These are phyloP conservation scores for Cryptus armator DNA, from an alignment of 2,888 invertebrate genomes.

Conservation along the genomic window DNA sequence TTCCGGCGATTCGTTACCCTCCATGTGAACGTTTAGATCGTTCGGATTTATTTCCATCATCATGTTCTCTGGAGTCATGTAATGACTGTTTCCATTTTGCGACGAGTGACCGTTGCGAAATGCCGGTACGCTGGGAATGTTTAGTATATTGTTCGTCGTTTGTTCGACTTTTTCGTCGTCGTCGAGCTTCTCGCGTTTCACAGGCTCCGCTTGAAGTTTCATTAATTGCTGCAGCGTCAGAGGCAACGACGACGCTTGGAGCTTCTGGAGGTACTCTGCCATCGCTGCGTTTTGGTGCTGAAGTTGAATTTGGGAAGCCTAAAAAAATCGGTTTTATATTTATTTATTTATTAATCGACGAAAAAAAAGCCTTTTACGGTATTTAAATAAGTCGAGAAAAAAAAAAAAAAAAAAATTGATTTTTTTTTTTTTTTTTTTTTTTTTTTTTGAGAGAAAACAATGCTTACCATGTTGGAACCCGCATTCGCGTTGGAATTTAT, in stretches of 20 bases:
- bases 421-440: neutral
- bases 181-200: constrained; percentile 73
- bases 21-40: constrained; percentile 81
- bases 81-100: constrained; percentile 79
- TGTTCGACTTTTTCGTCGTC: constrained; percentile 77
- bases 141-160: constrained; percentile 81
- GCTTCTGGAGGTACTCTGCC: constrained; percentile 83
- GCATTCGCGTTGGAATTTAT: constrained; percentile 31
- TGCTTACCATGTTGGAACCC: constrained; percentile 55
- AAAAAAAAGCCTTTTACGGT: neutral
- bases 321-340: constrained; percentile 13
- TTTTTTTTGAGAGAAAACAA: neutral
- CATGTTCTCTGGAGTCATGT: constrained; percentile 78
- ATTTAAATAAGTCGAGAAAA: too few relatives aligned
- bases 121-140: constrained; percentile 82
- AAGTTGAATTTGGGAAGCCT: constrained; percentile 78
- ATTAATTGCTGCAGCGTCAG: constrained; percentile 83
- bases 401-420: too few relatives aligned
- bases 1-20: constrained; percentile 66
- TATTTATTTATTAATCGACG: neutral
- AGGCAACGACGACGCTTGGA: constrained; percentile 82
- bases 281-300: constrained; percentile 82
- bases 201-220: constrained; percentile 81
- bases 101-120: constrained; percentile 77
- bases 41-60: constrained; percentile 80